Base-by-base conservation (phyloP, 2,888 invertebrate genomes). In the Chelonus formosanus region DNA sequence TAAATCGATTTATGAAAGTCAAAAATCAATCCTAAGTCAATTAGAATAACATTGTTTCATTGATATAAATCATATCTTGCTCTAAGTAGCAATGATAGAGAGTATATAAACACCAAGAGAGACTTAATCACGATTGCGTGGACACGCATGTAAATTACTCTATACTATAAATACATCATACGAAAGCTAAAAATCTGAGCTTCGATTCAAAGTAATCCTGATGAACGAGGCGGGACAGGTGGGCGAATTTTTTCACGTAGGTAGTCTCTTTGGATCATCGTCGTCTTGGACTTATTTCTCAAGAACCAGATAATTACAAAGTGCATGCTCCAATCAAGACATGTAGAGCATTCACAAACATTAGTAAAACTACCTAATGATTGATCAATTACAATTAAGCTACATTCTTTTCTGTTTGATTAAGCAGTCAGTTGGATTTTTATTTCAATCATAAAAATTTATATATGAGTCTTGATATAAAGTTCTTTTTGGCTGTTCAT, bases 1-100 rank as follows among this genome's bases (percentile, higher is more conserved):
- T 48, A 76, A 75, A 63, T 68, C 75, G 58, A 82, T 81, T 59
- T 81, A 78, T 71, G 80, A 81, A 40, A 67, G 73, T 0, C 79
- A 79, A 61, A 79, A 75, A 68, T 61, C 75, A 43, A 76, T 78
- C 52, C 59, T 80, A 32, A 73, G 76, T 56, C 63, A 71, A 65
- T 70, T 81, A 31, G 75, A 79, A 63, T 80, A 55, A 68, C 50
- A 57, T 6, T 40, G 40, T 45, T 32, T 10, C 52, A 7, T 43
- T 40, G 45, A 20, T 20, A 20, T 20, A 20, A 20, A 20, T 20
- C 20, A 20, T 20, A 20, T 20, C 20, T 20, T 20, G 20, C 20
- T 20, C 20, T 20, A 20, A 20, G 20, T 20, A 20, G 20, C 20
- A 20, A 20, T n/a, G n/a, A n/a, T 20, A 20, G 20, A 20, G 20